Evolutionary conservation across 2,797 vertebrate genomes (phyloP), one percentile per base, ranked within the genome.

Genomic region (Bradypodion pumilum): DNA sequence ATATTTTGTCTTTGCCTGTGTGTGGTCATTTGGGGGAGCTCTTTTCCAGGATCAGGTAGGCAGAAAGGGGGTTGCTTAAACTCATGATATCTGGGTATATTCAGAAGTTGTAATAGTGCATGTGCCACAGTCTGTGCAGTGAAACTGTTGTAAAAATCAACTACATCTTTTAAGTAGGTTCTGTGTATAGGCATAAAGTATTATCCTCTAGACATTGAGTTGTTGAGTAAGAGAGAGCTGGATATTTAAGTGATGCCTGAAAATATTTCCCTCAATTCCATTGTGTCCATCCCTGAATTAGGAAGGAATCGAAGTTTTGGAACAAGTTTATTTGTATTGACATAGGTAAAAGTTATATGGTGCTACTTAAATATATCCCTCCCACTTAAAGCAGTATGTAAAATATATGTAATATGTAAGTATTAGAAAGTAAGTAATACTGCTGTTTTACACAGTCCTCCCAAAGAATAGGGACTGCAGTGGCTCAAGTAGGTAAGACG

Each of bases 1-100:
- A 6, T 97, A 96, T 91, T 98, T 98, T 94, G 95, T 95, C 74
- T 98, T 97, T 84, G 96, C 97, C 73, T 98, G 96, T 90, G 95
- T 98, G 85, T 98, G 97, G 97, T 96, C 94, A 2, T 98, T 98
- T 82, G 97, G 96, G 83, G 97, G 97, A 6, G 93, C 91, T 1
- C 91, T 97, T 62, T 93, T 92, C 88, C 96, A 96, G 91, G 97
- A 98, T 88, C 97, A 98, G 95, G 97, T 98, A 94, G 15, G 56
- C 80, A 79, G 56, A 74, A 46, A 81, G 42, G 23, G 59, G 16
- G 80, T 72, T 56, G 79, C 63, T 65, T 63, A 44, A 12, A 32
- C 37, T 5, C 40, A 10, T 9, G 59, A 59, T 13, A 56, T 70
- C 42, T 27, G 12, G n/a, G 7, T 63, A 7, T 46, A 69, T 72